phyloP scores from a whole-genome alignment of 2,888 invertebrate species.

The Allophyes oxyacanthae region DNA sequence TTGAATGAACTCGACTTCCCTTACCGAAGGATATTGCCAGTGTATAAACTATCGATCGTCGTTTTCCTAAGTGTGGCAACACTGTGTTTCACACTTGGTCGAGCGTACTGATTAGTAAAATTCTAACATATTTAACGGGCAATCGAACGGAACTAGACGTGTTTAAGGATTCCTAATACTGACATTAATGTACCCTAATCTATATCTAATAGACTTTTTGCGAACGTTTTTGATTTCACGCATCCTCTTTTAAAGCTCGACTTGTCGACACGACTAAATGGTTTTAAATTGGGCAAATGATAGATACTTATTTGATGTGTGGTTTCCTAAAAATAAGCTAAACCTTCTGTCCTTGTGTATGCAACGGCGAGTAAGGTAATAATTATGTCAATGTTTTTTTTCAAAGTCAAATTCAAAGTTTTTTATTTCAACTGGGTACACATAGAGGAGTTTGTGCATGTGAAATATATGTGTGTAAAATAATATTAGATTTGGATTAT shows the following conservation, averaged over 20 bases:
- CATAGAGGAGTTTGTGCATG: too few species aligned
- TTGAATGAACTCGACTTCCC: conserved; percentile 27
- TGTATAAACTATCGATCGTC: conserved; percentile 34
- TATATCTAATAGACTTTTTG: not conserved
- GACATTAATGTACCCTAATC: conserved; percentile 3
- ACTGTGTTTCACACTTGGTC: conserved; percentile 35
- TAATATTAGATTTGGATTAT: too few species aligned
- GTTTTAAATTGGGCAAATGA: not conserved
- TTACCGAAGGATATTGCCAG: conserved; percentile 47
- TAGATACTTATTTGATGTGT: too few species aligned
- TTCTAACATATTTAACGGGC: conserved; percentile 28
- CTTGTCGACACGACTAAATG: not conserved
- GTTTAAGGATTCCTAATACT: conserved; percentile 21
- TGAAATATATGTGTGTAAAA: too few species aligned
- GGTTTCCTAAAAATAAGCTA: too few species aligned
- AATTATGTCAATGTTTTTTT: too few species aligned
- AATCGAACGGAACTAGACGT: conserved; percentile 12
- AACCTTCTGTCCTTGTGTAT: too few species aligned
- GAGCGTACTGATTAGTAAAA: conserved; percentile 27
- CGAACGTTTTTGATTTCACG: not conserved
- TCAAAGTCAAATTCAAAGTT: too few species aligned
- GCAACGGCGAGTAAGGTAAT: too few species aligned
- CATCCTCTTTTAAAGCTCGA: not conserved
- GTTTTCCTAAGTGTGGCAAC: conserved; percentile 52
- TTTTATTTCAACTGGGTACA: too few species aligned